Evolutionary conservation across 2,113 vertebrate species (phyloP), one percentile per base, ranked within the genome.

Genomic region (Oxyura jamaicensis): DNA sequence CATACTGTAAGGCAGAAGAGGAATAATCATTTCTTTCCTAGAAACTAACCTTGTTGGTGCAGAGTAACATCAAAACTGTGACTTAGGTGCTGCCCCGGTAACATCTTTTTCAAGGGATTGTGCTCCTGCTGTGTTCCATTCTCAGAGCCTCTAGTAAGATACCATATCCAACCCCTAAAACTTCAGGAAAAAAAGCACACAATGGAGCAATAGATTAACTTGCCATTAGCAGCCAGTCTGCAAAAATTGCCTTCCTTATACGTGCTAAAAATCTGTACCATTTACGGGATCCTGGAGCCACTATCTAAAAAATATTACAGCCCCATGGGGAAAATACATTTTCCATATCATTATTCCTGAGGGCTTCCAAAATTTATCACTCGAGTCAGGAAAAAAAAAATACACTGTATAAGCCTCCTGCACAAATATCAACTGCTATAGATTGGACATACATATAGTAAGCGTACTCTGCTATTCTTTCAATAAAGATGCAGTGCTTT

Each of bases 291-390:
- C 28, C 77, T 81, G 50, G 93, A 93, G 71, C 41, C 23, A 29
- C 26, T 44, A n/a, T 31, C 29, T 85, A 83, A 89, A 96, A 73
- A 29, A 16, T 26, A 63, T 56, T 78, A 81, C 19, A 91, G 46
- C 63, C 73, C 58, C 92, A 44, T 63, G 75, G 86, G 75, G 65
- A 96, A 95, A 90, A 76, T 66, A 68, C 23, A 83, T 97, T 95
- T 93, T 95, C 86, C 44, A 83, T 53, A 78, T 88, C 87, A 95
- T 96, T 97, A 88, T 93, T 97, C 95, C 77, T 88, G 74, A 89
- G 10, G 53, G 86, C 88, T 96, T 95, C 46, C 66, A 86, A 94
- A 93, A 91, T 69, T 83, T 86, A 96, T 97, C 86, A 93, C 90
- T 79, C 55, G 23, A 89, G 85, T 92, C 93, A 91, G 69, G 81